Percentiles rank a stretch among this genome's conserved stretches.
phyloP scores from a whole-genome alignment of 2,888 invertebrate species.

The Osmoderma eremita region DNA sequence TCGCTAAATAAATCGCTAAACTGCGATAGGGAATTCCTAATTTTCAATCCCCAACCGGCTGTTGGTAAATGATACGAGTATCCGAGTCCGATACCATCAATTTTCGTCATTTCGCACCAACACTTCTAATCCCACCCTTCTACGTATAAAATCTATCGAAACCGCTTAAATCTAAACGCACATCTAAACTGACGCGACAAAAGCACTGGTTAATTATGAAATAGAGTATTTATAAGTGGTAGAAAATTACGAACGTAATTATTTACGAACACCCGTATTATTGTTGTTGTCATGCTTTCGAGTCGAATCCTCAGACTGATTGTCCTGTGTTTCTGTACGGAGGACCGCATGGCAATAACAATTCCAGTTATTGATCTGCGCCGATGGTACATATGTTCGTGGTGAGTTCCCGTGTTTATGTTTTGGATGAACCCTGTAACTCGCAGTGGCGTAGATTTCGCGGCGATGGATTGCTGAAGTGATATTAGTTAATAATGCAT shows the following conservation, averaged over 20 bases:
- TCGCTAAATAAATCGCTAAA: constrained; percentile 96
- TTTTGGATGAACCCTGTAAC: background rate
- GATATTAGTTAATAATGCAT: too few relatives aligned
- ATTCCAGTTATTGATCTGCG: constrained; percentile 37
- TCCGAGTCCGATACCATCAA: constrained; percentile 73
- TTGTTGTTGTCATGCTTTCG: background rate
- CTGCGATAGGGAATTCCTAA: constrained; percentile 83
- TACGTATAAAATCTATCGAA: background rate
- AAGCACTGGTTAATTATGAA: background rate
- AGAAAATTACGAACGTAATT: background rate
- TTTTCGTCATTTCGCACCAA: constrained; percentile 57
- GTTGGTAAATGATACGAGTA: constrained; percentile 87
- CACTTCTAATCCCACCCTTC: background rate
- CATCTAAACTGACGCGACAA: background rate
- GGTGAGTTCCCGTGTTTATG: background rate
- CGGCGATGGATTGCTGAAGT: too few relatives aligned
- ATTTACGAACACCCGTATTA: constrained; percentile 8
- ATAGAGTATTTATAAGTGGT: background rate
- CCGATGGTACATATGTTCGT: constrained; percentile 16
- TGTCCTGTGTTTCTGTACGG: background rate
- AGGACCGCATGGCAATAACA: constrained; percentile 36
- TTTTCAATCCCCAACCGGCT: constrained; percentile 79
- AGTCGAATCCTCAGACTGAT: background rate
- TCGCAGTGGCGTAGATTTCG: too few relatives aligned
- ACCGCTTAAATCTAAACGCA: too few relatives aligned